Evolutionary conservation across 2,797 vertebrate species (phyloP), one percentile per base, ranked within the genome.

Genomic region (Pyrocephalus nanus): DNA sequence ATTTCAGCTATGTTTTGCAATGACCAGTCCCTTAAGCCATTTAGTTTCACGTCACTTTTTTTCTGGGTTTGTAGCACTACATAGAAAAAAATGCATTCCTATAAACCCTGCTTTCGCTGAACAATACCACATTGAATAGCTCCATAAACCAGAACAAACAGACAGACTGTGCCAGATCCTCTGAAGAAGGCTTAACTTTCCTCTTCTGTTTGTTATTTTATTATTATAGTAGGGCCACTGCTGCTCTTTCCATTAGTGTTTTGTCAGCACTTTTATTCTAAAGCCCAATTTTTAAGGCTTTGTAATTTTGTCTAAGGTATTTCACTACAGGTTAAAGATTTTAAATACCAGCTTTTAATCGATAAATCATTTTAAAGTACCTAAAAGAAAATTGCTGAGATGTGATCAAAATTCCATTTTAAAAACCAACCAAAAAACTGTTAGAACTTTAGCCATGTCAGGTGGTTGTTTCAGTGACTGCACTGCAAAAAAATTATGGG

Each of bases 51-150:
- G 43, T 75, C 75, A 83, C 34, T 29, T 78, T 83, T 84, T 88
- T 92, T 66, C 36, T 79, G 79, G 9, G 17, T 51, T 93, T 86
- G 50, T 55, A 88, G 40, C 74, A 81, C 32, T 73, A 26, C 15
- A 34, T 2, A 69, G 50, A 67, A 92, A 64, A 58, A 84, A 90
- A 91, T 60, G 30, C 45, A 89, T 91, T 91, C 74, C 70, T 95
- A 54, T 85, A 94, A 93, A 95, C 50, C 92, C 55, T 92, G 75
- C 82, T 95, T 93, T 96, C 86, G 11, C 84, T 92, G 83, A 94
- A 79, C 17, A 96, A 58, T 92, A 62, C 72, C 64, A 67, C 84
- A 75, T 19, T 76, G 94, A 95, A 95, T 84, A 73, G 50, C 75
- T 88, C 76, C 70, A 79, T 87, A 89, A 97, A 93, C 74, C 47